These are phyloP conservation scores for Drosophila kuntzei DNA, from an alignment of 2,888 invertebrate genomes.

Conservation along the genomic window DNA sequence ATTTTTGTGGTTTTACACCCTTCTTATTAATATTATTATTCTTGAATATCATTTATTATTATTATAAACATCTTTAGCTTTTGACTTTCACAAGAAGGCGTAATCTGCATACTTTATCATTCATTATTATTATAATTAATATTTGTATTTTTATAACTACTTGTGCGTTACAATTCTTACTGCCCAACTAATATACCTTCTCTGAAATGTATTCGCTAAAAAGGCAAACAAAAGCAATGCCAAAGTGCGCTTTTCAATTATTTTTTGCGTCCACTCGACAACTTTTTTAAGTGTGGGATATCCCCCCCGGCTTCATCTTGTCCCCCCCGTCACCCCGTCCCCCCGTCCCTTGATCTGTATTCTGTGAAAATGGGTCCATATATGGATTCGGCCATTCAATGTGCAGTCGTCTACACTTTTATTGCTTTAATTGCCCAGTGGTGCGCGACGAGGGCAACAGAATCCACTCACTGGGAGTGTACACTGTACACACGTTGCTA, in stretches of 20 bases:
- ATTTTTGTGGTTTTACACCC: too few relatives aligned
- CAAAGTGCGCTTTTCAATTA: constrained; percentile 74
- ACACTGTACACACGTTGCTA: constrained; percentile 70
- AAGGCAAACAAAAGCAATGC: constrained; percentile 43
- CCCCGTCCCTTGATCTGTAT: background rate
- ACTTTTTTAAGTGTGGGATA: constrained; percentile 45
- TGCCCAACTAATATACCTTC: background rate
- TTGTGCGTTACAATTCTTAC: constrained; percentile 1
- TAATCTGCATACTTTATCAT: too few relatives aligned
- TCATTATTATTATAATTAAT: background rate
- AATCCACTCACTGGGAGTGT: constrained; percentile 29
- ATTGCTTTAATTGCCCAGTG: constrained; percentile 80
- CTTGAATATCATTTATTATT: too few relatives aligned
- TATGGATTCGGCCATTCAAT: constrained; percentile 60
- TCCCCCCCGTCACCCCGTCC: too few relatives aligned
- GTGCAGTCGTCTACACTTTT: constrained; percentile 72
- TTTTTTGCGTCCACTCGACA: constrained; percentile 70
- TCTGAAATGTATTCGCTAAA: constrained; percentile 34
- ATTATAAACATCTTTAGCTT: too few relatives aligned
- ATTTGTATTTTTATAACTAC: background rate
- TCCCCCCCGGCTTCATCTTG: background rate
- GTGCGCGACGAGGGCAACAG: constrained; percentile 63
- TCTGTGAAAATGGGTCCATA: constrained; percentile 23
- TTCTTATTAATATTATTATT: too few relatives aligned
- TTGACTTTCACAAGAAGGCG: too few relatives aligned